Evolutionary conservation across 2,113 vertebrate genomes (phyloP).

Genomic region (Malurus melanocephalus): DNA sequence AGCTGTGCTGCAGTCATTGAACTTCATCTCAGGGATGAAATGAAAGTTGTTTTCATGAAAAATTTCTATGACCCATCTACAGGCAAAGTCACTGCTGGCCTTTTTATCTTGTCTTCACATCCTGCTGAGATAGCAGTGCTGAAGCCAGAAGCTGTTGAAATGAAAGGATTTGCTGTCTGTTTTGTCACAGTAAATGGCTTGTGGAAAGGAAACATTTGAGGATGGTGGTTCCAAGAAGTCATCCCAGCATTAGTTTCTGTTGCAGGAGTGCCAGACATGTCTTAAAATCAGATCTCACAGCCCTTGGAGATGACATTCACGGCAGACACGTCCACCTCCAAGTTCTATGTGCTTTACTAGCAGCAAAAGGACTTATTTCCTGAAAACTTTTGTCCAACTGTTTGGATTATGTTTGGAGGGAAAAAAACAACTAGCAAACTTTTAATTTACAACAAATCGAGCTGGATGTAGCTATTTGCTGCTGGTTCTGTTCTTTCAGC

Average conservation of each 20-base stretch:
- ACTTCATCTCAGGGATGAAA: not conserved
- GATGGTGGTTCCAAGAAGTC: not conserved
- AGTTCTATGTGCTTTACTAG: not conserved
- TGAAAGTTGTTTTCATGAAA: slow-evolving; percentile 1
- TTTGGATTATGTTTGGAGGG: not conserved
- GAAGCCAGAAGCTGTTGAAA: slow-evolving; percentile 20
- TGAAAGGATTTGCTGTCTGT: slow-evolving; percentile 13
- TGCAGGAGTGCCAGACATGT: not conserved
- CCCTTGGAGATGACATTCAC: not conserved
- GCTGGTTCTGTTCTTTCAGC: not conserved
- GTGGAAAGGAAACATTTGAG: not conserved
- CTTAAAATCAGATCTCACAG: not conserved
- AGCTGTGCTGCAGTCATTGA: not conserved
- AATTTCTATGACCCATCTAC: slow-evolving; percentile 24
- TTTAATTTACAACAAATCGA: not conserved
- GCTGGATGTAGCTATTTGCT: not conserved
- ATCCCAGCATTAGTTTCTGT: not conserved
- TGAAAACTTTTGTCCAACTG: not conserved
- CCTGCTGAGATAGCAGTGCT: slow-evolving; percentile 31
- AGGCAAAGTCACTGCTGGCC: not conserved
- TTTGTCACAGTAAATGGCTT: not conserved
- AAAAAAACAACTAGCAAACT: not conserved
- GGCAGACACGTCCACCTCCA: not conserved
- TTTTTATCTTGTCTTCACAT: slow-evolving; percentile 40
- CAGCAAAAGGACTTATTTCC: not conserved